Percentiles rank a stretch among this genome's conserved stretches.
Evolutionary conservation across 2,888 invertebrate species (phyloP).

Genomic region (Andricus curvator): DNA sequence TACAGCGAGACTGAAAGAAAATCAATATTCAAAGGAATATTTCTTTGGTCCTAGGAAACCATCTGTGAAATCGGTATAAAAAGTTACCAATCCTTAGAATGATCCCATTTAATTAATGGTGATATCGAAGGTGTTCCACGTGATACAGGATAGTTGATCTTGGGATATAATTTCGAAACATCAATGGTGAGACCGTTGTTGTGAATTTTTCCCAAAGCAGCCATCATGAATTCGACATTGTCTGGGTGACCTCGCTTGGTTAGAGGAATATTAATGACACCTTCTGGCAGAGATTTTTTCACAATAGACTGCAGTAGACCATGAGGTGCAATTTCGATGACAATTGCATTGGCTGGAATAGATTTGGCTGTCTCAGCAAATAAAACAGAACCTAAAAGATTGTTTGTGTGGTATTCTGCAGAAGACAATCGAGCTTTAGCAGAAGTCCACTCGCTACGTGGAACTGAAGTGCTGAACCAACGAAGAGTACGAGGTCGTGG

Average conservation of each 20-base stretch:
- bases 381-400: conserved; percentile 84
- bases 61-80: not conserved
- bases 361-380: conserved; percentile 90
- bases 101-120: conserved; percentile 69
- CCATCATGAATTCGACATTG: conserved; percentile 72
- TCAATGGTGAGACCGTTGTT: conserved; percentile 80
- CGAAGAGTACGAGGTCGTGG: conserved; percentile 85
- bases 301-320: conserved; percentile 92
- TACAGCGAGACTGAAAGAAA: no score
- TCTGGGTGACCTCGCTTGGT: conserved; percentile 83
- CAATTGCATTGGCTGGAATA: conserved; percentile 89
- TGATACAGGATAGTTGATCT: conserved; percentile 80
- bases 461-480: conserved; percentile 93
- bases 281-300: conserved; percentile 85
- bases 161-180: conserved; percentile 79
- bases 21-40: no score
- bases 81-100: conserved; percentile 52
- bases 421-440: conserved; percentile 84
- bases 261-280: conserved; percentile 86
- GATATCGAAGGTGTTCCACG: conserved; percentile 81
- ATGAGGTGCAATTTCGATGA: conserved; percentile 94
- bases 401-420: conserved; percentile 93
- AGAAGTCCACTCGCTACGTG: conserved; percentile 85
- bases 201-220: conserved; percentile 80
- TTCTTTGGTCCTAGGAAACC: not conserved